phyloP scores from a whole-genome alignment of 2,888 invertebrate genomes.

The Nycteola revayana region DNA sequence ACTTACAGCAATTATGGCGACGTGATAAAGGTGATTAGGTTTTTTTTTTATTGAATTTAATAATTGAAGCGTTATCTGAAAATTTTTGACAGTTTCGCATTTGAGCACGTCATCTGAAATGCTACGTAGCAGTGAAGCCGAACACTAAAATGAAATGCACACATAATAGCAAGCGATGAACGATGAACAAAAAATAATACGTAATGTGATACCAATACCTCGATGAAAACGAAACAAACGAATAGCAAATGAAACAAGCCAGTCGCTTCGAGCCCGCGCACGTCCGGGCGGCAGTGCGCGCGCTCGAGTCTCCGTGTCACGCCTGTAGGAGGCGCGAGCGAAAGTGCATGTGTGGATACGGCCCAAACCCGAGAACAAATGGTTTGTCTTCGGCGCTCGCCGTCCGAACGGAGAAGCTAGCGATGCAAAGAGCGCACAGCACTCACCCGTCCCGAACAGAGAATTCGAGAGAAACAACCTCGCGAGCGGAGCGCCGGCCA shows the following conservation, averaged over 20 bases:
- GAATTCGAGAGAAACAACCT: conserved; percentile 34
- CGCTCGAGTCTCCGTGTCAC: conserved; percentile 20
- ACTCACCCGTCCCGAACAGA: conserved; percentile 54
- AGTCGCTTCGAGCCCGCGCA: conserved; percentile 17
- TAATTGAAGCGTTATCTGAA: no score
- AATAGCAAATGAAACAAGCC: conserved; percentile 13
- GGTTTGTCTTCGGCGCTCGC: conserved; percentile 44
- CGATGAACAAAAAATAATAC: conserved; percentile 8
- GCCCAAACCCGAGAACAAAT: conserved; percentile 58
- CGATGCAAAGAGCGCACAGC: conserved; percentile 40
- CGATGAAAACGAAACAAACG: conserved; percentile 1
- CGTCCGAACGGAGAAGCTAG: conserved; percentile 35
- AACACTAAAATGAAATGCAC: no score
- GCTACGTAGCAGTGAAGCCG: no score
- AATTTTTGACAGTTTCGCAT: no score
- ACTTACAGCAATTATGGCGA: no score
- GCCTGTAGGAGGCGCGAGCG: conserved; percentile 62
- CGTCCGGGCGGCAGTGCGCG: conserved; percentile 77
- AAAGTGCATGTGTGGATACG: conserved; percentile 76
- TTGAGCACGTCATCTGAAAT: no score
- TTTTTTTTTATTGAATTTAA: no score
- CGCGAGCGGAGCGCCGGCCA: conserved; percentile 34
- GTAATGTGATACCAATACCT: neutral
- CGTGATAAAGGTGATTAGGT: no score
- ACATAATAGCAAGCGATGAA: no score